Evolutionary conservation across 1,140 invertebrate species (phyloP).

Genomic region (Psix sp.): DNA sequence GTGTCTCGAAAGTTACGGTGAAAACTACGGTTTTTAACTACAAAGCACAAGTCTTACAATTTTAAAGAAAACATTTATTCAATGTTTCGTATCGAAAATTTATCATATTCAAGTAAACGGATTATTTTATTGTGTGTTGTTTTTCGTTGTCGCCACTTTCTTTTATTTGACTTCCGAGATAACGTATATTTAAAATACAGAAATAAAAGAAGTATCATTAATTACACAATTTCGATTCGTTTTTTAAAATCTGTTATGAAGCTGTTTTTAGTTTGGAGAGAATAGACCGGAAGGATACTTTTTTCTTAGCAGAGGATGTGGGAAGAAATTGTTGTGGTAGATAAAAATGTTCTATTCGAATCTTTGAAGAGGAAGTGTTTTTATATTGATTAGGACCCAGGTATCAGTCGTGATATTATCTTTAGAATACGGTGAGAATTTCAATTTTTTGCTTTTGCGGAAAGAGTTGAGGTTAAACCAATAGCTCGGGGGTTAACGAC

Average conservation of each 20-base stretch:
- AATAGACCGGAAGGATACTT: conserved; percentile 19
- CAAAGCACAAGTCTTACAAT: too few species aligned
- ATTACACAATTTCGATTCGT: too few species aligned
- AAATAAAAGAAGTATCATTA: too few species aligned
- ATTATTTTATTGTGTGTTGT: too few species aligned
- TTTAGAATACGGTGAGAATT: conserved; percentile 10
- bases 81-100: too few species aligned
- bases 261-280: too few species aligned
- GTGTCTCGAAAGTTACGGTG: conserved; percentile 15
- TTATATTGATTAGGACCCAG: conserved; percentile 22
- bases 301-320: conserved; percentile 2
- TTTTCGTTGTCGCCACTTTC: neutral
- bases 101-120: too few species aligned
- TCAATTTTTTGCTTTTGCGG: conserved; percentile 12
- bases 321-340: conserved; percentile 16
- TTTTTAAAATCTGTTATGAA: too few species aligned
- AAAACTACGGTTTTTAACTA: neutral
- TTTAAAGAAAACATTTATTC: conserved; percentile 3
- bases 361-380: conserved; percentile 16
- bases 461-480: conserved; percentile 2
- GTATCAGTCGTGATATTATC: conserved; percentile 21
- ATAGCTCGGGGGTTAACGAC: neutral
- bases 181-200: too few species aligned
- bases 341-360: conserved; percentile 13
- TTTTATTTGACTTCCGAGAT: neutral